A percentile compares a stretch with the other conserved stretches of the same genome.
Conservation (phyloP, 2,113 vertebrate species). For the Odocoileus hemionus region DNA sequence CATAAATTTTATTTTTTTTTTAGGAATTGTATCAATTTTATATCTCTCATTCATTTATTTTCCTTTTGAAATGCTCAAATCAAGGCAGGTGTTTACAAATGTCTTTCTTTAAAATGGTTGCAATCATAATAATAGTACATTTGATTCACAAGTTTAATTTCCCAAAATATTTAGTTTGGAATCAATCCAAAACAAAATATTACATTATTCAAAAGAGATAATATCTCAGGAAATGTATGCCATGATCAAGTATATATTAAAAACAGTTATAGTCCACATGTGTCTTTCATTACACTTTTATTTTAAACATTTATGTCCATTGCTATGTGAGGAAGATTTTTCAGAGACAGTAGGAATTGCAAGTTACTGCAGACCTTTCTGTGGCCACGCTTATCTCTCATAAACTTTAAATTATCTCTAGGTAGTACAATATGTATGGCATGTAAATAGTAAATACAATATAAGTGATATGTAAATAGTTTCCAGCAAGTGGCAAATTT, state of each 20-base stretch:
- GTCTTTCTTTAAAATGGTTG: neutral
- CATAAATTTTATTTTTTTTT: neutral
- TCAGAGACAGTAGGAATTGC: neutral
- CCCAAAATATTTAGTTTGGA: neutral
- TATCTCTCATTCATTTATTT: neutral
- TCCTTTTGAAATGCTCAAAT: neutral
- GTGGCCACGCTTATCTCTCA: neutral
- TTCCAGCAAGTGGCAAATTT: neutral
- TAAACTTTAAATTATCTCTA: neutral
- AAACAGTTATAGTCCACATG: neutral
- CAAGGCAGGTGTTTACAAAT: neutral
- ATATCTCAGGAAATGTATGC: neutral
- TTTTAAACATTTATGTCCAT: neutral
- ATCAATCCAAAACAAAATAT: neutral
- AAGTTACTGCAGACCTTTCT: neutral
- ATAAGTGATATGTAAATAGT: neutral
- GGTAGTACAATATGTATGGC: neutral
- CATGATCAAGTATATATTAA: neutral
- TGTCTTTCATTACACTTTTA: neutral
- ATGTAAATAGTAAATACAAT: neutral
- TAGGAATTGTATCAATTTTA: neutral
- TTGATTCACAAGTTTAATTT: conserved; percentile 9
- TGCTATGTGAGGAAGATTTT: neutral
- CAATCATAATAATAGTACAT: neutral
- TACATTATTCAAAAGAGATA: neutral